Conservation (phyloP, 2,888 invertebrate species). For the Cantharis nigra region DNA sequence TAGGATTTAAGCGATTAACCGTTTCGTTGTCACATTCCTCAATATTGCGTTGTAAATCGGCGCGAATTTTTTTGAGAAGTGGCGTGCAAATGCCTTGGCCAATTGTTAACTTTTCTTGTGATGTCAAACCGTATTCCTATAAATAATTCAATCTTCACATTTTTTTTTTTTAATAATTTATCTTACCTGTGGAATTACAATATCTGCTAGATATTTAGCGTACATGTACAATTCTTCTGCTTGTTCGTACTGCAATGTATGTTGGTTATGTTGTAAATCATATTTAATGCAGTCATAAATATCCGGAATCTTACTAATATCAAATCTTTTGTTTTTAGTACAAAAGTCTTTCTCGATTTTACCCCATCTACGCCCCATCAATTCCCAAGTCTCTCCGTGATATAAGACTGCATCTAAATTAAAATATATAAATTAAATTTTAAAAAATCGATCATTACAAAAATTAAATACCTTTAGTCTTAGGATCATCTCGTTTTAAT, state of each 20-base stretch:
- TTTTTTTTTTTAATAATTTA: too few species aligned
- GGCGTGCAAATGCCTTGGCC: constrained; percentile 98
- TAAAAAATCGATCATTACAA: background rate
- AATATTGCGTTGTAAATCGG: constrained; percentile 92
- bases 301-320: constrained; percentile 98
- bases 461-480: constrained; percentile 72
- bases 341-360: constrained; percentile 98
- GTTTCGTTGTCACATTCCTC: constrained; percentile 91
- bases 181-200: constrained; percentile 93
- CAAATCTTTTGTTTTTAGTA: constrained; percentile 88
- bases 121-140: constrained; percentile 94
- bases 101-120: constrained; percentile 94
- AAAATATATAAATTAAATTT: constrained; percentile 3
- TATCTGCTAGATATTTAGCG: constrained; percentile 96
- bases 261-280: constrained; percentile 97
- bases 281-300: constrained; percentile 99
- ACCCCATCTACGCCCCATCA: constrained; percentile 96
- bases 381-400: constrained; percentile 98
- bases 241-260: constrained; percentile 88
- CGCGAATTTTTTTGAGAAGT: constrained; percentile 90
- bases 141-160: too few species aligned
- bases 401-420: constrained; percentile 85
- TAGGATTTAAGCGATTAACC: constrained; percentile 93
- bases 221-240: constrained; percentile 93
- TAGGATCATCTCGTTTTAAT: constrained; percentile 83